Base-by-base conservation (phyloP, 2,113 vertebrate species). In the Noturus placidus region DNA sequence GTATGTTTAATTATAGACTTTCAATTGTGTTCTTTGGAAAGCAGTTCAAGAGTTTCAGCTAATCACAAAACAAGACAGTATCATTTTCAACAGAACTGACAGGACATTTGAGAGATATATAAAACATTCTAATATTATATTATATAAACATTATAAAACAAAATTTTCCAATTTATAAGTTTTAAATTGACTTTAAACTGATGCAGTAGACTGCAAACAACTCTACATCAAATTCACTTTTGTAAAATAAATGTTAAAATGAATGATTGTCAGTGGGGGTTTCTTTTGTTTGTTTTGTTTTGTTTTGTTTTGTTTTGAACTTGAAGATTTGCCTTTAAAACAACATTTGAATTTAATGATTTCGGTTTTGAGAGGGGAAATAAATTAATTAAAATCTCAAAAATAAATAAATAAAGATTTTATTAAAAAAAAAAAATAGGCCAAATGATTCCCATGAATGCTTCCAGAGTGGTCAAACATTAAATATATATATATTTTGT, bases 1-100 rank as follows among this genome's bases (percentile, higher is more conserved):
- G 2, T 2, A 35, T 27, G 27, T 30, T 72, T 72, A 4, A 35
- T 42, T 59, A 27, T n/a, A 35, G 33, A 38, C 0, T 27, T 78
- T 19, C 7, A 5, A 67, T 22, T 11, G 30, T n/a, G 52, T 87
- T 87, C 86, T 56, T 82, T n/a, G 56, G 86, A 87, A 87, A 46
- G 10, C 30, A 25, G 35, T 33, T 72, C 15, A 87, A 74, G 27
- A 74, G 67, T 87, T 87, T 80, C 86, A 83, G 30, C n/a, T 72
- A 87, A 87, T 52, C 56, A 74, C 15, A 50, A 8, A 11, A 52
- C n/a, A 33, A 61, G 59, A 61, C 42, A n/a, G 38, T 33, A 42
- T 78, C 56, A 78, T 46, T 65, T 78, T 77, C 19, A 30, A 3
- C 56, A 78, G 22, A 86, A 46, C 27, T 25, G 52, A 77, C 25